Base-by-base conservation (phyloP, 1,140 invertebrate genomes). In the Drosophila repletoides region DNA sequence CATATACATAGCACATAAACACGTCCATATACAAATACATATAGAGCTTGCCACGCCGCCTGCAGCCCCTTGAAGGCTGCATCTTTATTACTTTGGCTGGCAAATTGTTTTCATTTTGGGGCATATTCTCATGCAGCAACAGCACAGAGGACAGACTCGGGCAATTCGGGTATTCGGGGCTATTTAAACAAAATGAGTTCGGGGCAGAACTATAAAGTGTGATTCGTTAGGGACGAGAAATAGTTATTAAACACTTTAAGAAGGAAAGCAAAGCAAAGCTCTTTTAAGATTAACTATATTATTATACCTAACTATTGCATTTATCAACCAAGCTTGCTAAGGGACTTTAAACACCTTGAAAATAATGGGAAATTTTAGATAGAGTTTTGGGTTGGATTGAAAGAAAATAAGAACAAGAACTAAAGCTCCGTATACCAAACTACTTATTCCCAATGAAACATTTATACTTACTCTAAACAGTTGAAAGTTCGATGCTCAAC, bases 41-140 rank as follows among this genome's bases (percentile, higher is more conserved):
- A 43, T 12, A 7, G 14, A 33, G n/a, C 19, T 9, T 17, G 29
- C 43, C 14, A 56, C 5, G 33, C 6, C n/a, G 10, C 15, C 14
- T 28, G 40, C 21, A 10, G 51, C 41, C 36, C 52, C 68, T 72
- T 68, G 40, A 63, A 68, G 55, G 68, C 74, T 36, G 49, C 51
- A 48, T 67, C 56, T 68, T 72, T 77, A 77, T 77, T 72, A 63
- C 74, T 53, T 68, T 72, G 51, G 46, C 45, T 63, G 63, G 68
- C 68, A 65, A 72, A 77, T 76, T 77, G 76, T 77, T 77, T 77
- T 77, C 74, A 52, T 76, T 76, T 76, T 66, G n/a, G n/a, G n/a
- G n/a, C 58, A n/a, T 65, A 45, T 53, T 53, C 38, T 21, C 26
- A 33, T 41, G 28, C 7, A 34, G 15, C 38, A 43, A 31, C 43